Evolutionary conservation across 2,113 vertebrate genomes (phyloP).

Genomic region (Alces alces): DNA sequence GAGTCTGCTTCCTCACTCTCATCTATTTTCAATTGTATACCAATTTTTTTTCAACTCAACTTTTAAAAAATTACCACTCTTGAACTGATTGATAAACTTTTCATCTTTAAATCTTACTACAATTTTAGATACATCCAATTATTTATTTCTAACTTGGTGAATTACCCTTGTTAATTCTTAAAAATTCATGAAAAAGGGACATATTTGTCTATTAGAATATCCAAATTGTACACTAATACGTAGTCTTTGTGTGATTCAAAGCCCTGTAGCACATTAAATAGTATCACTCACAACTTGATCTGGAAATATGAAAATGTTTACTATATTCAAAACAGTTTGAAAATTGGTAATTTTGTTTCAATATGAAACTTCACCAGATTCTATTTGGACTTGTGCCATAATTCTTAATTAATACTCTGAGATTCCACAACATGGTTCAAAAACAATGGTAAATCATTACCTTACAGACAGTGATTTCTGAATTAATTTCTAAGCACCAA

Average conservation of each 20-base stretch:
- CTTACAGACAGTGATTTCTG: conserved; percentile 48
- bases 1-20: neutral
- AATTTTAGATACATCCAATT: conserved; percentile 2
- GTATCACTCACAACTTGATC: neutral
- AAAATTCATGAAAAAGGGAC: neutral
- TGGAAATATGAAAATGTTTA: conserved; percentile 3
- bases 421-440: conserved; percentile 41
- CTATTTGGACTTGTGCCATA: conserved; percentile 23
- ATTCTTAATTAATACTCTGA: conserved; percentile 55
- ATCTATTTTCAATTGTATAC: neutral
- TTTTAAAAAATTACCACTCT: neutral
- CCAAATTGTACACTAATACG: neutral
- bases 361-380: conserved; percentile 38
- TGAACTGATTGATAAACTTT: neutral
- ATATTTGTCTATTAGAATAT: neutral
- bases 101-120: neutral
- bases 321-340: conserved; percentile 37
- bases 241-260: neutral
- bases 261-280: neutral
- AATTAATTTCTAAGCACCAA: conserved; percentile 51
- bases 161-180: neutral
- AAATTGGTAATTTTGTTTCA: neutral
- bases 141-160: neutral
- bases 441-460: conserved; percentile 58
- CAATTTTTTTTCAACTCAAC: neutral